Evolutionary conservation across 2,888 invertebrate genomes (phyloP), one percentile per base, ranked within the genome.

Genomic region (Chloroclystis v-ata): DNA sequence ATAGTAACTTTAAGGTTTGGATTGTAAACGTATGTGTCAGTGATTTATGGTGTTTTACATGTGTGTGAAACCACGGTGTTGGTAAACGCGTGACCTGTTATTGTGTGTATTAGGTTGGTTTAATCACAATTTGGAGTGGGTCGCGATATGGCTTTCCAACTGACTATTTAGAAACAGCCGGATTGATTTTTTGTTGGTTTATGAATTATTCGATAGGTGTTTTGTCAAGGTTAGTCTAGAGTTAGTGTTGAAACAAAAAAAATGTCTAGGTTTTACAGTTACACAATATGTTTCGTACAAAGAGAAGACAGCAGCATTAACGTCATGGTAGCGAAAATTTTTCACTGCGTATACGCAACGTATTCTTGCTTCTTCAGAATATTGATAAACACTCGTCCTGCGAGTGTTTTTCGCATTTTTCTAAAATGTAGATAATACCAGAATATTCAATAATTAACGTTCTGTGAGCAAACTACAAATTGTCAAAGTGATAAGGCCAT

Each of bases 41-140:
- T 46, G 46, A 35, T 41, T 53, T 56, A 47, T 29, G 51, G 33
- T 48, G 45, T 52, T 59, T 61, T 66, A 53, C 46, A 51, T 4
- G 42, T 57, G 54, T 57, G 56, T 54, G 61, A 66, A 65, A 49
- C 62, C 58, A 70, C 67, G 71, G 78, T 80, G 82, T 80, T 73
- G 77, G 84, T 78, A 82, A 82, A 75, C 77, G 84, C 79, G 78
- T 83, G 86, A 84, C 84, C 84, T 83, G 86, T 86, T 85, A 83
- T 83, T 86, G 85, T 86, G 83, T 86, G 84, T 84, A 85, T 86
- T 85, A 82, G 84, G 84, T 80, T 84, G 81, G 77, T 82, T 86
- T 86, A 86, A 86, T 87, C 86, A 87, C 85, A 84, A 85, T 85
- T 86, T 82, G 78, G 85, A 85, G 84, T 84, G 82, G 78, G 81